Conservation (phyloP, 2,113 vertebrate species). For the Motacilla alba region DNA sequence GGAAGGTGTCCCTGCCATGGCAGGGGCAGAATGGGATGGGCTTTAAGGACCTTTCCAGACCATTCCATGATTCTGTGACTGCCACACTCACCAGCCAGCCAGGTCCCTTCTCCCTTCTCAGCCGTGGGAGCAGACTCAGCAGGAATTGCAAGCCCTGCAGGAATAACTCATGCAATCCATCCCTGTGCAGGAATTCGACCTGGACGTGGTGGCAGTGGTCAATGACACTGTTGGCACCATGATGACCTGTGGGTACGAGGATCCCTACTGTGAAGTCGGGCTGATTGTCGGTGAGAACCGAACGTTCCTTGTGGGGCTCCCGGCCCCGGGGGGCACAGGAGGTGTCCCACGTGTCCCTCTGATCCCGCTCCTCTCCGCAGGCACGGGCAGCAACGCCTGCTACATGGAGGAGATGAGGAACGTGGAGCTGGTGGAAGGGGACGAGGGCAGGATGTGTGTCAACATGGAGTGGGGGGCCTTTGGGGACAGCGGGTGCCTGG, state of each 20-base stretch:
- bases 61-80: not conserved
- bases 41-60: not conserved
- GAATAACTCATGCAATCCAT: not conserved
- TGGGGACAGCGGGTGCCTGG: constrained; percentile 87
- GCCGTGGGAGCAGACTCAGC: rapidly evolving
- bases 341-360: not conserved
- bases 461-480: constrained; percentile 99
- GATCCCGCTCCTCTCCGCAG: constrained; percentile 44
- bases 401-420: constrained; percentile 99
- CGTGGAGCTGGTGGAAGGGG: constrained; percentile 87
- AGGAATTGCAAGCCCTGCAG: not conserved
- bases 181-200: constrained; percentile 85
- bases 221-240: constrained; percentile 98
- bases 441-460: constrained; percentile 90
- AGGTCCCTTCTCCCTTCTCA: not conserved
- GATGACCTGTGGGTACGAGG: constrained; percentile 97
- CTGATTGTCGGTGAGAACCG: constrained; percentile 89
- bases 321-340: rapidly evolving
- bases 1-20: not conserved
- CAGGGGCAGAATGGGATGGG: not conserved
- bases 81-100: not conserved
- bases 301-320: rapidly evolving
- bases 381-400: constrained; percentile 92
- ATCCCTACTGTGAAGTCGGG: constrained; percentile 91
- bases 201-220: constrained; percentile 92